Conservation (phyloP, 2,888 invertebrate species). For the Cantharis nigra region DNA sequence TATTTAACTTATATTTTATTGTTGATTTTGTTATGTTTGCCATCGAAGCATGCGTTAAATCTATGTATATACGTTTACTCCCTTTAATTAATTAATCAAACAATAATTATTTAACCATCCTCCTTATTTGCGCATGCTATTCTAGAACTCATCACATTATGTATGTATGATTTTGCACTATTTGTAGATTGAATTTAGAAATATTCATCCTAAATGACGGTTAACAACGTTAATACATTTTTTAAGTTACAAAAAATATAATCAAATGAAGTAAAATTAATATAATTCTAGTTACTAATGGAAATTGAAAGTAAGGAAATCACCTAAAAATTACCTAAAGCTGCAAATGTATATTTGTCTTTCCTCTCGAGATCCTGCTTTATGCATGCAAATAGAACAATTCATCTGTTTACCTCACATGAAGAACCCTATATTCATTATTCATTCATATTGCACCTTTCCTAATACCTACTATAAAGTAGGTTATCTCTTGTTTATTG, state of each 20-base stretch:
- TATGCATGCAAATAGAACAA: constrained; percentile 19
- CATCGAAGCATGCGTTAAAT: neutral
- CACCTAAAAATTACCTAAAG: neutral
- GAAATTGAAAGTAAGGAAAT: neutral
- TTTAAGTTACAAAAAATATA: no score
- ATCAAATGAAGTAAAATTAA: no score
- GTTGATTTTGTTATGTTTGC: neutral
- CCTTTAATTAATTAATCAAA: neutral
- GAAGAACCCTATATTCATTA: constrained; percentile 15
- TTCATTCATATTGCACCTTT: constrained; percentile 17
- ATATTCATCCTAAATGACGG: neutral
- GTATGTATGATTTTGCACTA: neutral
- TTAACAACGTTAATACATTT: no score
- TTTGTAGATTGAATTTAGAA: neutral
- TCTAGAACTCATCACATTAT: neutral
- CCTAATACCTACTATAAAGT: constrained; percentile 11
- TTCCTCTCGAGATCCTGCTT: constrained; percentile 9
- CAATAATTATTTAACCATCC: neutral
- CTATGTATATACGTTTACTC: neutral
- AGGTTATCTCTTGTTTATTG: constrained; percentile 10
- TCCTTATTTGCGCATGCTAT: neutral
- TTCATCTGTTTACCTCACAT: constrained; percentile 17
- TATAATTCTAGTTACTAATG: neutral
- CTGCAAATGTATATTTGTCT: constrained; percentile 7
- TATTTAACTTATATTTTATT: neutral